These are phyloP conservation scores for Gadus chalcogrammus DNA, from an alignment of 2,113 vertebrate genomes.

Conservation along the genomic window DNA sequence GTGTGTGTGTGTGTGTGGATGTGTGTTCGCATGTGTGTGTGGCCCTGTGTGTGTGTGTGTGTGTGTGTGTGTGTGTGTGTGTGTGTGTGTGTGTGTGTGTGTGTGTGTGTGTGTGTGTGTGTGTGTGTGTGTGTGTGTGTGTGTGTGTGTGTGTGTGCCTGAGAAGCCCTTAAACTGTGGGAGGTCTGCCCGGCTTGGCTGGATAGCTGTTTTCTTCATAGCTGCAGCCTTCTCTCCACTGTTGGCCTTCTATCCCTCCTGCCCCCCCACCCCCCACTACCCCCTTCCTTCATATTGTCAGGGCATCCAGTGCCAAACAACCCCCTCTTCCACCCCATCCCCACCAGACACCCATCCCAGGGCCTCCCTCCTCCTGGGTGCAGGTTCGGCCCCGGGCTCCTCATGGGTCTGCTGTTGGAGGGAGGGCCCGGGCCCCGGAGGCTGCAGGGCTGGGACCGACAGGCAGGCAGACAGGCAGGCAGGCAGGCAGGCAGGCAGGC, in stretches of 20 bases:
- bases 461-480: background rate
- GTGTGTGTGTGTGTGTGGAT: slow-evolving; percentile 10
- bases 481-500: slow-evolving; percentile 15
- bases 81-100: background rate
- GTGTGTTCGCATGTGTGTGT: slow-evolving; percentile 1
- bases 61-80: background rate
- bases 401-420: too few species aligned
- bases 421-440: too few species aligned
- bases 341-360: too few species aligned
- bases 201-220: slow-evolving; percentile 27
- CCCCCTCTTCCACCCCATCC: background rate
- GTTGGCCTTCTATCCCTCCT: slow-evolving; percentile 2
- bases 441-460: too few species aligned
- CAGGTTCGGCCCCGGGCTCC: too few species aligned
- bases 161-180: slow-evolving; percentile 45
- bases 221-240: slow-evolving; percentile 27
- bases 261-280: slow-evolving; percentile 4
- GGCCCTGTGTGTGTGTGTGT: background rate
- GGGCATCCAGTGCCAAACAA: background rate
- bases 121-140: slow-evolving; percentile 18
- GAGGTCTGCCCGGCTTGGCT: slow-evolving; percentile 45
- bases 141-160: slow-evolving; percentile 13
- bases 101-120: slow-evolving; percentile 2
- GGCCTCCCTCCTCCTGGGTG: too few species aligned
- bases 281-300: too few species aligned